A percentile compares a stretch with the other conserved stretches of the same genome.
phyloP scores from a whole-genome alignment of 1,140 invertebrate genomes.

The Zaprionus vittiger region DNA sequence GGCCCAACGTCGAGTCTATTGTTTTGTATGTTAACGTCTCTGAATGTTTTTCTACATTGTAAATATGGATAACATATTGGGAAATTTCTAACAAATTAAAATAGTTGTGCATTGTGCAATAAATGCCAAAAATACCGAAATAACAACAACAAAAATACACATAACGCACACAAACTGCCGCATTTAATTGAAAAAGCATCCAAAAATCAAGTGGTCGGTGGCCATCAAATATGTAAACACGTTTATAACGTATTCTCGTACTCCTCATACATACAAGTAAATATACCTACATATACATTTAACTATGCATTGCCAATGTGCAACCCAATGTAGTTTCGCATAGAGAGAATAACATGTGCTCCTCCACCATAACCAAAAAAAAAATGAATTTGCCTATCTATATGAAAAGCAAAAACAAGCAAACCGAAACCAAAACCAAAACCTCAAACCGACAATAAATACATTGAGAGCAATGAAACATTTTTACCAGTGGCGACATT shows the following conservation, averaged over 20 bases:
- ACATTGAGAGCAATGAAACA: slow-evolving; percentile 65
- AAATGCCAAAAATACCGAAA: slow-evolving; percentile 22
- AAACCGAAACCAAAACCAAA: slow-evolving; percentile 15
- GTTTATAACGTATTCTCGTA: slow-evolving; percentile 33
- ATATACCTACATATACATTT: slow-evolving; percentile 18
- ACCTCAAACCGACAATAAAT: slow-evolving; percentile 29
- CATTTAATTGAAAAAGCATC: slow-evolving; percentile 50
- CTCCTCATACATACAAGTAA: slow-evolving; percentile 31
- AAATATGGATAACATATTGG: slow-evolving; percentile 23
- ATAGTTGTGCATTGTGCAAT: slow-evolving; percentile 52
- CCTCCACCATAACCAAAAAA: slow-evolving; percentile 36
- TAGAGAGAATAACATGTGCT: slow-evolving; percentile 59
- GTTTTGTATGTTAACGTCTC: slow-evolving; percentile 9
- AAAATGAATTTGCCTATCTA: slow-evolving; percentile 12
- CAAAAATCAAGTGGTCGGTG: slow-evolving; percentile 41
- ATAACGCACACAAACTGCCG: slow-evolving; percentile 10
- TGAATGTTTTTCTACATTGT: slow-evolving; percentile 33
- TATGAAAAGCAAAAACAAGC: slow-evolving; percentile 39
- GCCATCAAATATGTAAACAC: slow-evolving; percentile 52
- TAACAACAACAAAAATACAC: slow-evolving; percentile 34
- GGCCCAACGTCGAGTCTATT: slow-evolving; percentile 18
- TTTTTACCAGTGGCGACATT: slow-evolving; percentile 79
- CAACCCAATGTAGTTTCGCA: slow-evolving; percentile 48
- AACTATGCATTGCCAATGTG: slow-evolving; percentile 38
- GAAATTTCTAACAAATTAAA: slow-evolving; percentile 38